A percentile compares a stretch with the other conserved stretches of the same genome.
phyloP scores from a whole-genome alignment of 2,888 invertebrate species.

The Chirona hameri region DNA sequence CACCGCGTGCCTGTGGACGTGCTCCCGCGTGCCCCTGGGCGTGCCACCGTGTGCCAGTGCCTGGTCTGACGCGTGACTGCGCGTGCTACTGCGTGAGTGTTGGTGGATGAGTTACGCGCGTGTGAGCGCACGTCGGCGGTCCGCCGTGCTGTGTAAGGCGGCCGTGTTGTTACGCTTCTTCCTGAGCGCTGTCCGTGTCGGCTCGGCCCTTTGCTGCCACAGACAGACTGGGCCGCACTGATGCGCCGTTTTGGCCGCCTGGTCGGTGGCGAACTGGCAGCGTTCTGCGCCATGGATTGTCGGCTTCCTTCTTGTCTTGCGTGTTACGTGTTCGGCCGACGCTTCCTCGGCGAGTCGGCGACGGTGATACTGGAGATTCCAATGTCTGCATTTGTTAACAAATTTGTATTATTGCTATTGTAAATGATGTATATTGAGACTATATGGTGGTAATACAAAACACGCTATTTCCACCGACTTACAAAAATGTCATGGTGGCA shows the following conservation, averaged over 20 bases:
- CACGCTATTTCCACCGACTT: background rate
- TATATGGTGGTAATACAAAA: background rate
- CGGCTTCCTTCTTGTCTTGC: background rate
- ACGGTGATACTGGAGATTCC: conserved; percentile 10
- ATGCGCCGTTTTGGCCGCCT: background rate
- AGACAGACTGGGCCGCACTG: background rate
- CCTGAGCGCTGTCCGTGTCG: background rate
- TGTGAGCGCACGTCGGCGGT: too few relatives aligned
- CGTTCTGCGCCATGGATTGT: background rate
- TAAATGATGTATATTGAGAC: conserved; percentile 3
- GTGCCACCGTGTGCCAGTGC: too few relatives aligned
- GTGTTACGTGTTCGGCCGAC: background rate
- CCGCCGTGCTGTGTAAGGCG: background rate
- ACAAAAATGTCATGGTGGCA: too few relatives aligned
- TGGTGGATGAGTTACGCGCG: too few relatives aligned
- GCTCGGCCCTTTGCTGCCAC: background rate
- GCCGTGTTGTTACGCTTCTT: background rate
- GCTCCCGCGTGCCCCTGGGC: too few relatives aligned
- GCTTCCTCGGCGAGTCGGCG: background rate
- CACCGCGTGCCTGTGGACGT: too few relatives aligned
- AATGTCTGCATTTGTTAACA: background rate
- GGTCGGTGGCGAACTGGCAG: too few relatives aligned
- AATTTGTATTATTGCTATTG: conserved; percentile 6
- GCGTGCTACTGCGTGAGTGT: too few relatives aligned
- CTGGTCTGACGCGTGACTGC: too few relatives aligned